Evolutionary conservation across 37 sponge, comb jelly and placozoan genomes (phyloP).

Genomic region (Halisarca cf. caerulea): DNA sequence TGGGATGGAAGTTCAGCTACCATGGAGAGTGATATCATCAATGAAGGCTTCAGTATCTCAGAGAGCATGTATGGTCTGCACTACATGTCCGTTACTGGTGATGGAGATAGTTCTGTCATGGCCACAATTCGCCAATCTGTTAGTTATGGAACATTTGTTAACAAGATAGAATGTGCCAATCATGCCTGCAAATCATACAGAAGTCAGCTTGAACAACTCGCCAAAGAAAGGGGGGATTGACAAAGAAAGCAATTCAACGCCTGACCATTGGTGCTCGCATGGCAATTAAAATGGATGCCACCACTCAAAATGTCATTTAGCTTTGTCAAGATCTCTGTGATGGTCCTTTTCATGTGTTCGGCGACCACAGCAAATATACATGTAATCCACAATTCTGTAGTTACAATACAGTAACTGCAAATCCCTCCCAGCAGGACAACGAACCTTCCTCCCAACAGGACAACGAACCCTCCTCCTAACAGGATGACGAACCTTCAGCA

Average conservation of each 20-base stretch:
- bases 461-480: not conserved
- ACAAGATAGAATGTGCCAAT: conserved; percentile 14
- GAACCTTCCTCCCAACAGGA: too few species aligned
- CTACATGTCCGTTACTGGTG: conserved; percentile 7
- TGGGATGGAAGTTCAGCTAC: not conserved
- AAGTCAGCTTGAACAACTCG: not conserved
- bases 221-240: conserved; percentile 20
- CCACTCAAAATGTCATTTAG: not conserved
- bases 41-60: not conserved
- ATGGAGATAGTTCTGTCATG: conserved; percentile 26
- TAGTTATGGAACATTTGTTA: not conserved
- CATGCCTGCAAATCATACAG: not conserved
- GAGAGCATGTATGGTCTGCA: conserved; percentile 6
- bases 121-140: not conserved
- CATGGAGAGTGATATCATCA: not conserved
- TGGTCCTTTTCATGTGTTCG: conserved; percentile 58
- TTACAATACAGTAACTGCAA: not conserved
- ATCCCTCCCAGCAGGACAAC: too few species aligned
- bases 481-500: too few species aligned
- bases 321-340: conserved; percentile 35
- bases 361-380: conserved; percentile 13
- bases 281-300: conserved; percentile 49
- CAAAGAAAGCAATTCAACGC: not conserved
- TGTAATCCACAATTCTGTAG: conserved; percentile 45
- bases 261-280: conserved; percentile 37